phyloP scores from a whole-genome alignment of 2,888 invertebrate genomes.

The Caenorhabditis uteleia region DNA sequence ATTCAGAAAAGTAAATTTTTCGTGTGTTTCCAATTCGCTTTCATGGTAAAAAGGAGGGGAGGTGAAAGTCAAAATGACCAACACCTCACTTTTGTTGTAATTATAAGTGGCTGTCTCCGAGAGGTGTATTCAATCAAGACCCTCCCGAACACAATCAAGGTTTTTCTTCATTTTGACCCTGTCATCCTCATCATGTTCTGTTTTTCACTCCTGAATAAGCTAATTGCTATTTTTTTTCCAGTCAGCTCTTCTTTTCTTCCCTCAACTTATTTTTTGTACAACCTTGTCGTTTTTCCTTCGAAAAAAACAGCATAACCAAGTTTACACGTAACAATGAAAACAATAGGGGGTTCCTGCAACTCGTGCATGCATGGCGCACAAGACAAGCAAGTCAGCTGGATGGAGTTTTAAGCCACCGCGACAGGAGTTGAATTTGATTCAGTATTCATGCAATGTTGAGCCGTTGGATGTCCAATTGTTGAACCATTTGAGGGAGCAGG shows the following conservation, averaged over 20 bases:
- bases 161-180: background rate
- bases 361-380: constrained; percentile 46
- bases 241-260: background rate
- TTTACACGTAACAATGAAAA: constrained; percentile 32
- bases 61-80: too few species aligned
- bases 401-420: constrained; percentile 51
- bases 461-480: constrained; percentile 38
- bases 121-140: too few species aligned
- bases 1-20: too few species aligned
- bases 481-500: constrained; percentile 46
- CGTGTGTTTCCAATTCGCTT: too few species aligned
- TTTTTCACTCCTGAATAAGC: too few species aligned
- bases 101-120: too few species aligned
- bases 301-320: background rate
- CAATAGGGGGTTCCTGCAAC: constrained; percentile 20
- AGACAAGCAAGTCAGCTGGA: constrained; percentile 48
- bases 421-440: constrained; percentile 40
- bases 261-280: background rate
- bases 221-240: background rate
- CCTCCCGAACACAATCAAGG: too few species aligned
- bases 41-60: too few species aligned
- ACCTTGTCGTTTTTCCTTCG: too few species aligned
- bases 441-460: constrained; percentile 38
- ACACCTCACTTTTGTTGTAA: too few species aligned
- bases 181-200: background rate